Conservation (phyloP, 2,113 vertebrate genomes). For the Pipa parva region DNA sequence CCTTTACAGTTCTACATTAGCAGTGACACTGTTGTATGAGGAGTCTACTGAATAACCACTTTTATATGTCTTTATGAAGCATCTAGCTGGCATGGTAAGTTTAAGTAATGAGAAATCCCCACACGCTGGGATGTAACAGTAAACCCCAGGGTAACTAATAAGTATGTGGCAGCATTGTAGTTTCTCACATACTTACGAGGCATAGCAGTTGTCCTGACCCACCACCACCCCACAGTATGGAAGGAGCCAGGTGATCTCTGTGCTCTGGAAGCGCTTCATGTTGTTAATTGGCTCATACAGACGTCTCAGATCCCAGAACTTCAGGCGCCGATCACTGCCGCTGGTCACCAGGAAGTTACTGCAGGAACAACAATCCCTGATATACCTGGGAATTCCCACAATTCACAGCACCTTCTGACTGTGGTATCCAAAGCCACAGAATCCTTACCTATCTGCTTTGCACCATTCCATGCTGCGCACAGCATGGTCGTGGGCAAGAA, state of each 20-base stretch:
- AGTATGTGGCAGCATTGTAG: too few species aligned
- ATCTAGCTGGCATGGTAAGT: too few species aligned
- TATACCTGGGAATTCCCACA: too few species aligned
- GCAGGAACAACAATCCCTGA: background rate
- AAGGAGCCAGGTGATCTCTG: slow-evolving; percentile 83
- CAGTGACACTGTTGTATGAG: too few species aligned
- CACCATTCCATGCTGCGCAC: slow-evolving; percentile 85
- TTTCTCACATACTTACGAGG: slow-evolving; percentile 79
- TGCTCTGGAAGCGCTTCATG: slow-evolving; percentile 80
- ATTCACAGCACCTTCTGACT: background rate
- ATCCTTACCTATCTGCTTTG: slow-evolving; percentile 67
- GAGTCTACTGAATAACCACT: too few species aligned
- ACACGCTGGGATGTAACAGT: too few species aligned
- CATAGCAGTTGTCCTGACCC: slow-evolving; percentile 81
- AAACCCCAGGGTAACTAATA: too few species aligned
- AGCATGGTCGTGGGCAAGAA: slow-evolving; percentile 78
- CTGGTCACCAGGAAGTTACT: slow-evolving; percentile 83
- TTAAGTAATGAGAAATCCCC: too few species aligned
- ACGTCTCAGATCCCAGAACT: slow-evolving; percentile 86
- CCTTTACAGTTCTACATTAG: too few species aligned
- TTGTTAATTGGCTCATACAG: slow-evolving; percentile 70
- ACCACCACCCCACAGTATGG: slow-evolving; percentile 74
- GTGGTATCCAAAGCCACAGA: background rate
- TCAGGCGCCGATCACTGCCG: slow-evolving; percentile 83
- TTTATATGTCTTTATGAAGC: too few species aligned